A percentile compares a stretch with the other conserved stretches of the same genome.
These are phyloP conservation scores for Monarcha castaneiventris DNA, from an alignment of 2,113 vertebrate genomes.

Conservation along the genomic window DNA sequence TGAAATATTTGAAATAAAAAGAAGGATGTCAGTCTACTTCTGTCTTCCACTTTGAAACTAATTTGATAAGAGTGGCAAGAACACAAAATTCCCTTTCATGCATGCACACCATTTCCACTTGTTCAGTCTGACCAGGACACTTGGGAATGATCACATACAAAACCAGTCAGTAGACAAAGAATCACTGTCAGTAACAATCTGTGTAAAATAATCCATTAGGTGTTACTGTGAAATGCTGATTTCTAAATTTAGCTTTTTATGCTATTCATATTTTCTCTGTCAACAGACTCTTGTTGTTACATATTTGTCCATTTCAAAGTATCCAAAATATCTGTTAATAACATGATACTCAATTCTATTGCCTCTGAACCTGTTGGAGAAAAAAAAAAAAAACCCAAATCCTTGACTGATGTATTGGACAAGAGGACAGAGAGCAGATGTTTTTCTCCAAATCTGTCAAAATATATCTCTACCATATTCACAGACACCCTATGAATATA, in stretches of 20 bases:
- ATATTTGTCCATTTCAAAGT: not conserved
- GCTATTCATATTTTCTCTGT: not conserved
- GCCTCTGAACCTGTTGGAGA: not conserved
- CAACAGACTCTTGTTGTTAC: not conserved
- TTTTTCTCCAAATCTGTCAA: not conserved
- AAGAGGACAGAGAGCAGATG: not conserved
- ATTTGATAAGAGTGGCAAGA: not conserved
- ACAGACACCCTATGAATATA: not conserved
- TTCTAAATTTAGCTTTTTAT: not conserved
- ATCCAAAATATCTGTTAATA: not conserved
- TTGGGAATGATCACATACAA: fast-evolving
- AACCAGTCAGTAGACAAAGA: not conserved
- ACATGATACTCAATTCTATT: not conserved
- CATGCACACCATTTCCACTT: not conserved
- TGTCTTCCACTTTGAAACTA: not conserved
- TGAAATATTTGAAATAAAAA: not conserved
- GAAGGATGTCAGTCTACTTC: not conserved
- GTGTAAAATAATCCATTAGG: not conserved
- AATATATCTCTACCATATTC: not conserved
- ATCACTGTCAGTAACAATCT: not conserved
- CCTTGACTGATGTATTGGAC: too few relatives aligned
- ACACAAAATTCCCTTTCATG: not conserved
- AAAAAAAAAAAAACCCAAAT: not conserved
- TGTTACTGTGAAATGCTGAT: not conserved
- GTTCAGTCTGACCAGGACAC: not conserved